These are phyloP conservation scores for Indri indri DNA, from an alignment of 2,113 vertebrate species.

Conservation along the genomic window DNA sequence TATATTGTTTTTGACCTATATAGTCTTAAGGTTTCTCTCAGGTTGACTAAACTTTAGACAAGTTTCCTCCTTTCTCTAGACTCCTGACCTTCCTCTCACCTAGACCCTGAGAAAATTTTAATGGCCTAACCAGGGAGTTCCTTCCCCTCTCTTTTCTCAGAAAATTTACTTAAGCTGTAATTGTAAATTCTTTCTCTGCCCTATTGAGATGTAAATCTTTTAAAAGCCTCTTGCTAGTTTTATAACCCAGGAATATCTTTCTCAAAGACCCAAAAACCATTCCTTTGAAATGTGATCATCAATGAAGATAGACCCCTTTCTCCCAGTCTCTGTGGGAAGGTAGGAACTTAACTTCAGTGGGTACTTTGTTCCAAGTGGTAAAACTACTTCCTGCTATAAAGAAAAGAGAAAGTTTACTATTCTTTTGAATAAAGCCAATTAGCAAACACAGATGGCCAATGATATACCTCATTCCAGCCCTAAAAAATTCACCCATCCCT, in stretches of 20 bases:
- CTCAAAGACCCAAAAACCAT: not conserved
- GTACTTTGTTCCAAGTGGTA: not conserved
- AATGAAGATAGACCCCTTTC: not conserved
- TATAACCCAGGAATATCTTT: not conserved
- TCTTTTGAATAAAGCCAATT: not conserved
- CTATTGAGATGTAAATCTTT: not conserved
- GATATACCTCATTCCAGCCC: not conserved
- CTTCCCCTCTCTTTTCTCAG: not conserved
- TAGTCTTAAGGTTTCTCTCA: not conserved
- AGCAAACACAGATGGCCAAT: not conserved
- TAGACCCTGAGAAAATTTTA: not conserved
- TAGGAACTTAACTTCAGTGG: not conserved
- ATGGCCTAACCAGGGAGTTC: not conserved
- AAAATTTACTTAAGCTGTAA: not conserved
- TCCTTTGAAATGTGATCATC: not conserved
- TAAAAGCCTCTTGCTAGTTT: not conserved
- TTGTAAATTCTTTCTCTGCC: not conserved
- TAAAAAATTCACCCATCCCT: not conserved
- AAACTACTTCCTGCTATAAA: not conserved
- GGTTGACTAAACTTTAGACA: not conserved
- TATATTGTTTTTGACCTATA: not conserved
- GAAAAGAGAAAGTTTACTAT: not conserved
- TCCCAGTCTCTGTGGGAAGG: not conserved
- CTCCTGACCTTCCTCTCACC: rapidly evolving
- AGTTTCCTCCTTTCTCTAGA: not conserved